Conservation (phyloP, 2,797 vertebrate genomes). For the Carapus acus region DNA sequence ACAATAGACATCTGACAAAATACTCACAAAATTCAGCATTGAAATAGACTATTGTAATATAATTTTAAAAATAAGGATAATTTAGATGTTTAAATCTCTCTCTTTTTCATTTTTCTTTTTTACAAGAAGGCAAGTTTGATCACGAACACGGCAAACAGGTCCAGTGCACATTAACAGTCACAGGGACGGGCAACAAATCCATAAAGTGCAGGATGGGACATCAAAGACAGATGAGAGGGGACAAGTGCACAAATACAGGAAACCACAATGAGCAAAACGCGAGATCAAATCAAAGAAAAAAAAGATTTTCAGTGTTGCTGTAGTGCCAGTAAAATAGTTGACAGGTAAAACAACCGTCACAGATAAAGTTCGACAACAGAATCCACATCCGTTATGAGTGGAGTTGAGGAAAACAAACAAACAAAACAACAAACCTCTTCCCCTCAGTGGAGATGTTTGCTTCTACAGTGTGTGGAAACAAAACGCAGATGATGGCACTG, state of each 20-base stretch:
- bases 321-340: slow-evolving; percentile 15
- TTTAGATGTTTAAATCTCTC: too few species aligned
- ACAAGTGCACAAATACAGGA: slow-evolving; percentile 18
- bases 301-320: slow-evolving; percentile 17
- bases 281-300: slow-evolving; percentile 18
- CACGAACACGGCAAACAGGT: slow-evolving; percentile 55
- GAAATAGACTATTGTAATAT: slow-evolving; percentile 53
- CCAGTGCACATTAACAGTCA: slow-evolving; percentile 66
- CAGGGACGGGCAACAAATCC: slow-evolving; percentile 32
- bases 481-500: slow-evolving; percentile 38
- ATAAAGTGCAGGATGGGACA: slow-evolving; percentile 63
- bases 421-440: too few species aligned
- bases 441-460: slow-evolving; percentile 39
- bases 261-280: slow-evolving; percentile 10
- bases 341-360: slow-evolving; percentile 19
- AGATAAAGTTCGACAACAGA: slow-evolving; percentile 13
- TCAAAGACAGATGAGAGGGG: slow-evolving; percentile 10
- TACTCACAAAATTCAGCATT: slow-evolving; percentile 42
- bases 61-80: slow-evolving; percentile 60
- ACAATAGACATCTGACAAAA: slow-evolving; percentile 48
- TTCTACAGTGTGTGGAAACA: slow-evolving; percentile 48
- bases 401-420: slow-evolving; percentile 27
- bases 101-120: slow-evolving; percentile 24
- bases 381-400: slow-evolving; percentile 14
- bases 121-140: slow-evolving; percentile 60